phyloP scores from a whole-genome alignment of 2,888 invertebrate species.

The Aphodius granarius region DNA sequence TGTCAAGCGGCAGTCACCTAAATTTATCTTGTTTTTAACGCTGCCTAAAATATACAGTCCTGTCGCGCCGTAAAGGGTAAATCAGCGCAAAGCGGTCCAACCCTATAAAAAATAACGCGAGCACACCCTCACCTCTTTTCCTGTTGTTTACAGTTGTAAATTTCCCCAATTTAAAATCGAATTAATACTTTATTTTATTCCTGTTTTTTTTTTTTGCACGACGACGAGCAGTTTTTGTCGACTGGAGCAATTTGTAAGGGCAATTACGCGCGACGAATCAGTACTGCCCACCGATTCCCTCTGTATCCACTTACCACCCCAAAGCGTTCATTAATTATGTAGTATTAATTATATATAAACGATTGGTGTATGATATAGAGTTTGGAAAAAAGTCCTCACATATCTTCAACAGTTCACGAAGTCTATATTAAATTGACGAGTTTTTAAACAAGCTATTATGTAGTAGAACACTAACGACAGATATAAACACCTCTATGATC shows the following conservation, averaged over 20 bases:
- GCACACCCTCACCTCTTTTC: neutral
- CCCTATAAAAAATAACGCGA: neutral
- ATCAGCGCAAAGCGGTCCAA: constrained; percentile 7
- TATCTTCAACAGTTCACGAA: neutral
- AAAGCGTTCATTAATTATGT: constrained; percentile 24
- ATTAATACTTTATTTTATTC: constrained; percentile 35
- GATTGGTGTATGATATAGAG: too few relatives aligned
- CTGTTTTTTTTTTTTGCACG: neutral
- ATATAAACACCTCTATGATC: neutral
- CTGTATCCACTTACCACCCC: neutral
- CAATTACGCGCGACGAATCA: constrained; percentile 24
- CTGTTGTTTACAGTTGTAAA: constrained; percentile 30
- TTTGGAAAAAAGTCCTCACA: too few relatives aligned
- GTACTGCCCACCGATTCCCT: constrained; percentile 13
- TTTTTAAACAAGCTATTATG: neutral
- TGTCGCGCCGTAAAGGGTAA: constrained; percentile 15
- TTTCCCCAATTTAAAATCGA: constrained; percentile 35
- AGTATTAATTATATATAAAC: constrained; percentile 28
- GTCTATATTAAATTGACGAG: neutral
- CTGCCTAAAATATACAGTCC: constrained; percentile 9
- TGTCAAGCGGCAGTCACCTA: neutral
- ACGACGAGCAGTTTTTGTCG: neutral
- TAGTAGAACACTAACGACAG: neutral
- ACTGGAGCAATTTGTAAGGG: constrained; percentile 25
- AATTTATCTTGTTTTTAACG: constrained; percentile 7